A percentile compares a stretch with the other conserved stretches of the same genome.
These are phyloP conservation scores for Loripinus fragilis DNA, from an alignment of 2,888 invertebrate genomes.

Conservation along the genomic window DNA sequence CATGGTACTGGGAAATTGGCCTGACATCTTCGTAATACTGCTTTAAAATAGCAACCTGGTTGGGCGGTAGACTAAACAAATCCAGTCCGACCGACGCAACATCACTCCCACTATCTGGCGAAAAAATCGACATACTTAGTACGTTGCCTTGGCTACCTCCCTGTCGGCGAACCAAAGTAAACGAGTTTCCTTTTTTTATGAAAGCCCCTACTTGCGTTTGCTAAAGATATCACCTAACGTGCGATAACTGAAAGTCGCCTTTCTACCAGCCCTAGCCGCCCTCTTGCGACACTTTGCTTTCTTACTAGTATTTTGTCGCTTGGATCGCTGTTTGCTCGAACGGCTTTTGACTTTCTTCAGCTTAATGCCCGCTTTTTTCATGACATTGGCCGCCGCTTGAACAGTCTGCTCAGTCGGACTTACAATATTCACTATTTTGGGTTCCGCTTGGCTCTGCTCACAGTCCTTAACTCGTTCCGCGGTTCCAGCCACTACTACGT, in stretches of 20 bases:
- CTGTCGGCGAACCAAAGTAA: no score
- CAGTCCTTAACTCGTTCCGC: background rate
- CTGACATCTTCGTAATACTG: slow-evolving; percentile 21
- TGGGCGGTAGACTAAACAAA: background rate
- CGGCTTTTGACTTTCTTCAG: background rate
- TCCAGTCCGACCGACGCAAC: slow-evolving; percentile 8
- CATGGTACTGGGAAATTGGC: slow-evolving; percentile 9
- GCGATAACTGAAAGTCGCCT: slow-evolving; percentile 15
- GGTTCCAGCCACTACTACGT: background rate
- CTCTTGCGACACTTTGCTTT: background rate
- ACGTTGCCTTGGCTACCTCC: background rate
- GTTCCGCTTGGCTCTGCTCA: background rate
- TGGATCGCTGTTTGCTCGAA: background rate
- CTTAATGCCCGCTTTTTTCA: slow-evolving; percentile 1
- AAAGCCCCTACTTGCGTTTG: background rate
- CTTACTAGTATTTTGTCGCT: background rate
- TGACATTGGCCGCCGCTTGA: slow-evolving; percentile 1
- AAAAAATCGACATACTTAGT: slow-evolving; percentile 15
- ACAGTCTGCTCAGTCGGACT: slow-evolving; percentile 17
- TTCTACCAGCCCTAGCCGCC: background rate
- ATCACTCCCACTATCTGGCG: slow-evolving; percentile 18
- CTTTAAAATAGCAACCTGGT: slow-evolving; percentile 13
- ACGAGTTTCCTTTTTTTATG: no score
- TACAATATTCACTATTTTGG: background rate
- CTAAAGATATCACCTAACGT: slow-evolving; percentile 8